Evolutionary conservation across 35 echinoderm and acorn worm species (phyloP).

Genomic region (Anneissia japonica): DNA sequence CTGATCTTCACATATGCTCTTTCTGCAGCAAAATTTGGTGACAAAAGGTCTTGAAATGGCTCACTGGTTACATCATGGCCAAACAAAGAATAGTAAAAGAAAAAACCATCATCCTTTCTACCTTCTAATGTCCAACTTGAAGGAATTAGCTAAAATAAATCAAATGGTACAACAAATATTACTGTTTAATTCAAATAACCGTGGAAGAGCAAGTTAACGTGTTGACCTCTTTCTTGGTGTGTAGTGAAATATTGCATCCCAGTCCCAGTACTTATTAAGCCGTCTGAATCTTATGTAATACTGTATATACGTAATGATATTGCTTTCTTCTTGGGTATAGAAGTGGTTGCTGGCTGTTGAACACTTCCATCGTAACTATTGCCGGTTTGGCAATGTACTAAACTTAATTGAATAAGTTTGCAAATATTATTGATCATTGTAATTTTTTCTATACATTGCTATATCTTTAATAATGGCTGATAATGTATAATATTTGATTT

Average conservation of each 20-base stretch:
- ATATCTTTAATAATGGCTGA: no score
- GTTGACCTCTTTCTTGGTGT: not conserved
- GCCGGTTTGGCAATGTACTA: no score
- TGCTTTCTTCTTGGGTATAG: no score
- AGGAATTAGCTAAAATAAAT: constrained; percentile 66
- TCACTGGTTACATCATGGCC: constrained; percentile 95
- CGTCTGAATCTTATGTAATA: no score
- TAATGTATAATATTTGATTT: no score
- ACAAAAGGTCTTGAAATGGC: constrained; percentile 66
- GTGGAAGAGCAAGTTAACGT: not conserved
- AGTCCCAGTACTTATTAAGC: no score
- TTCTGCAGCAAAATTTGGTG: constrained; percentile 75
- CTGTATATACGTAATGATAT: no score
- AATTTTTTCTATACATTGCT: no score
- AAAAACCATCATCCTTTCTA: constrained; percentile 56
- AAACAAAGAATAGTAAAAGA: constrained; percentile 83
- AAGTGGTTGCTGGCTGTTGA: no score
- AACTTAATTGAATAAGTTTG: no score
- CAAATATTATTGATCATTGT: no score
- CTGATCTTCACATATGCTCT: constrained; percentile 72
- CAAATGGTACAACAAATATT: not conserved
- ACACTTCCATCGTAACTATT: no score
- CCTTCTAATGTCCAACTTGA: constrained; percentile 53
- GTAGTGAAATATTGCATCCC: not conserved
- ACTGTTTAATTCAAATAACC: not conserved